Percentiles rank a stretch among this genome's conserved stretches.
These are phyloP conservation scores for Acromyrmex echinatior DNA, from an alignment of 1,140 invertebrate genomes.

Conservation along the genomic window DNA sequence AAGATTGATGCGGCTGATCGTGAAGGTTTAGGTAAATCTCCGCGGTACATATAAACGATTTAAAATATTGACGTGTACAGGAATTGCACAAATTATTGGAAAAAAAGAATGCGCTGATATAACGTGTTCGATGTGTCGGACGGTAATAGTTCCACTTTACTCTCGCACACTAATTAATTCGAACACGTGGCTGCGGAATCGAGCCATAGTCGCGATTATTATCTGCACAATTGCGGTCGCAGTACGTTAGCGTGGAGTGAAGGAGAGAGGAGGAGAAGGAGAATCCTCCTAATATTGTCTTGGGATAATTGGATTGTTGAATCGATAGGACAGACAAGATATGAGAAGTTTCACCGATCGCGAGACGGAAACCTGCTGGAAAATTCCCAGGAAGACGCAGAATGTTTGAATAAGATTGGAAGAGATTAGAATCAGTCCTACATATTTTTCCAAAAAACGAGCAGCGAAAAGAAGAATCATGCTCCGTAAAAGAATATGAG, in stretches of 20 bases:
- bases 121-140: neutral
- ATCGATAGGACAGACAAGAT: constrained; percentile 23
- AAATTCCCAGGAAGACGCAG: neutral
- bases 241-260: neutral
- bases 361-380: neutral
- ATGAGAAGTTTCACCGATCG: neutral
- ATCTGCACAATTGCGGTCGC: constrained; percentile 41
- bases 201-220: constrained; percentile 34
- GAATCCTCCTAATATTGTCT: constrained; percentile 56
- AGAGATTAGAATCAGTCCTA: constrained; percentile 1
- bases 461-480: neutral
- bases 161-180: constrained; percentile 39
- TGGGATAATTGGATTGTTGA: constrained; percentile 50
- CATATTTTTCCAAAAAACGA: neutral
- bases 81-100: neutral
- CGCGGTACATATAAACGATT: neutral
- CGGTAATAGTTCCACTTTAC: neutral
- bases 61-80: neutral
- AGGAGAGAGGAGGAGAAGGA: neutral
- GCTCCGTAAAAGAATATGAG: neutral
- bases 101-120: neutral
- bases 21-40: constrained; percentile 42
- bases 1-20: constrained; percentile 37
- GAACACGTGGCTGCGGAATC: neutral
- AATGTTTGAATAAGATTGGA: neutral